These are phyloP conservation scores for Gambelia wislizenii DNA, from an alignment of 2,797 vertebrate species.

Conservation along the genomic window DNA sequence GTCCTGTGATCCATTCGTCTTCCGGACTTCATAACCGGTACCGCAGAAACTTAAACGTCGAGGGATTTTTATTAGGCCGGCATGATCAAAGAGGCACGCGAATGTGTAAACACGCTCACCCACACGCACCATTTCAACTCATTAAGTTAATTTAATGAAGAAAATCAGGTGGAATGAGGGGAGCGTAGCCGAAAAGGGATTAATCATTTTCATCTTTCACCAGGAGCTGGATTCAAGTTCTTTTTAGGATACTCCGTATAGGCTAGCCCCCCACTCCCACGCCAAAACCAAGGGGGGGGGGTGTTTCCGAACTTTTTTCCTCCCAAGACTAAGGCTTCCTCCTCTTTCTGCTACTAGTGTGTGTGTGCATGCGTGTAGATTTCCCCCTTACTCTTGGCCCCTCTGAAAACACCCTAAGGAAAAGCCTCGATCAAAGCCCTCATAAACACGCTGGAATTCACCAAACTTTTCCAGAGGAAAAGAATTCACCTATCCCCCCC, in stretches of 20 bases:
- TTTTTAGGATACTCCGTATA: background rate
- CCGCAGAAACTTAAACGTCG: background rate
- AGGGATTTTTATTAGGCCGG: background rate
- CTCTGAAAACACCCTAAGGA: background rate
- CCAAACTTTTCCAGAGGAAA: constrained; percentile 72
- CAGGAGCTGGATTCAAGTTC: background rate
- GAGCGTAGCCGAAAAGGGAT: background rate
- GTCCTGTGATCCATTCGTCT: constrained; percentile 38
- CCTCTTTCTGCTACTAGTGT: too few species aligned
- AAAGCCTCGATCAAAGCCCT: background rate
- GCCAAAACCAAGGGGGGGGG: background rate
- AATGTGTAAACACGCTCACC: background rate
- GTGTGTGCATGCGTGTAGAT: too few species aligned
- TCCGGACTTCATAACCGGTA: background rate
- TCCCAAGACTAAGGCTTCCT: background rate
- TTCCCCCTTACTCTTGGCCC: background rate
- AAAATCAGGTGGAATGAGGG: background rate
- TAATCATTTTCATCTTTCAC: background rate
- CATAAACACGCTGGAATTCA: constrained; percentile 41
- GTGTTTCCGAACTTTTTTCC: background rate
- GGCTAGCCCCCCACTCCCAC: background rate
- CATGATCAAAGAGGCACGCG: background rate
- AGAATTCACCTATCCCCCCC: constrained; percentile 44
- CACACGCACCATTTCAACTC: background rate
- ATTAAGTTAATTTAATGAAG: background rate